Base-by-base conservation (phyloP, 2,888 invertebrate species). In the Amaurobius ferox region DNA sequence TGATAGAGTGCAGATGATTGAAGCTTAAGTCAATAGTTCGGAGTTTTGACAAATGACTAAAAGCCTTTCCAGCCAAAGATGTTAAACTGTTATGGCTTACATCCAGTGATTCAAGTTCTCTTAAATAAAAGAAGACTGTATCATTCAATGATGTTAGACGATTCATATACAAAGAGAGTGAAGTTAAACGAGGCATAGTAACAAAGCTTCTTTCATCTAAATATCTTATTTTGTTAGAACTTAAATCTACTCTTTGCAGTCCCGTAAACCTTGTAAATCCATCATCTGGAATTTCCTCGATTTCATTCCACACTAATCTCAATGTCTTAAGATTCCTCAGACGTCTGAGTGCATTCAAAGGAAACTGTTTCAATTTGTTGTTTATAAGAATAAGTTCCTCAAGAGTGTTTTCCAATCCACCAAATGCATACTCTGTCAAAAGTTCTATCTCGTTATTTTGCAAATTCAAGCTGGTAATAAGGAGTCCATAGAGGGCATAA, bases 401-500 rank as follows among this genome's bases (percentile, higher is more conserved):
- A 88, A 98, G 93, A 30, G 94, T 94, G 80, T 94, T 93, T 91
- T 96, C 96, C 85, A 96, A 92, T 0, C 96, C 95, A 71, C 94
- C 94, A 90, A 96, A 96, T 7, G 96, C 96, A 90, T 95, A 94
- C 90, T 96, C 96, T 0, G 95, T 95, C 90, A 97, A 94, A 90
- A 94, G 94, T 88, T 94, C 94, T 90, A 98, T 93, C 89, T 94
- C 93, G 91, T 97, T 98, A 71, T 95, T 95, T 91, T 96, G 96
- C 90, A 98, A 93, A 90, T 95, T 96, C 73, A 92, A 96, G 91
- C 95, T 96, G 89, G 95, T 94, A 89, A 97, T 92, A 83, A 95
- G 95, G 89, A 97, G 93, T n/a, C 96, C 96, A 90, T 95, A 95
- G 92, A 98, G 97, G 90, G 96, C 95, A 91, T 96, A 96, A 90